Evolutionary conservation across 1,140 invertebrate genomes (phyloP).

Genomic region (Drosophila quadrilineata): DNA sequence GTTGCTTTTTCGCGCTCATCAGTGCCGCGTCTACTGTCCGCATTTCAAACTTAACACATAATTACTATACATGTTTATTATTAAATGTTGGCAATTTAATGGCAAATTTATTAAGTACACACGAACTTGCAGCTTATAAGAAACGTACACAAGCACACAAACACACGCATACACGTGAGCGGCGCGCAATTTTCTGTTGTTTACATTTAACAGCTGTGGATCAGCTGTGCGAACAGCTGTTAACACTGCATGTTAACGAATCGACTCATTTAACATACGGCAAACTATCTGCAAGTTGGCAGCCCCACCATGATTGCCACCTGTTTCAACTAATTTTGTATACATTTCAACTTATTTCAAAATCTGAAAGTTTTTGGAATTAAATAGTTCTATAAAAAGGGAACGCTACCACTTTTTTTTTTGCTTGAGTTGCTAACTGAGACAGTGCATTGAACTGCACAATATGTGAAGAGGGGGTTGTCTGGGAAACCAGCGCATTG

Average conservation of each 20-base stretch:
- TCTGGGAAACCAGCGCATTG: slow-evolving; percentile 56
- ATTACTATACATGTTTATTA: neutral
- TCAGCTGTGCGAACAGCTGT: slow-evolving; percentile 39
- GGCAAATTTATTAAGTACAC: slow-evolving; percentile 22
- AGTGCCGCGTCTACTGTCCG: slow-evolving; percentile 16
- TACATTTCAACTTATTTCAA: neutral
- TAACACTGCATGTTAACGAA: slow-evolving; percentile 11
- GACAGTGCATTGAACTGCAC: slow-evolving; percentile 67
- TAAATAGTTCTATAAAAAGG: no score
- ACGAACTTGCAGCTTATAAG: slow-evolving; percentile 13
- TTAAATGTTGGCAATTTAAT: slow-evolving; percentile 1
- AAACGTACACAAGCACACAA: slow-evolving; percentile 1
- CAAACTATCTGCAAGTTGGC: slow-evolving; percentile 16
- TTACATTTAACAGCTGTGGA: slow-evolving; percentile 41
- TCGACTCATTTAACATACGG: neutral
- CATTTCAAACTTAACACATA: slow-evolving; percentile 11
- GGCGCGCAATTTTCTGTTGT: slow-evolving; percentile 35
- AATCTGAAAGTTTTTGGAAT: no score
- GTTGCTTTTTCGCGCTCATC: slow-evolving; percentile 61
- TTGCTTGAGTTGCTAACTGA: neutral
- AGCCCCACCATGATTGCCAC: slow-evolving; percentile 10
- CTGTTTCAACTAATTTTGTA: slow-evolving; percentile 3
- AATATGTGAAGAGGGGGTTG: slow-evolving; percentile 37
- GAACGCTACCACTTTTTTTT: no score
- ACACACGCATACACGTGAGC: slow-evolving; percentile 14